Conservation (phyloP, 2,888 invertebrate genomes). For the Teleiodes luculella region DNA sequence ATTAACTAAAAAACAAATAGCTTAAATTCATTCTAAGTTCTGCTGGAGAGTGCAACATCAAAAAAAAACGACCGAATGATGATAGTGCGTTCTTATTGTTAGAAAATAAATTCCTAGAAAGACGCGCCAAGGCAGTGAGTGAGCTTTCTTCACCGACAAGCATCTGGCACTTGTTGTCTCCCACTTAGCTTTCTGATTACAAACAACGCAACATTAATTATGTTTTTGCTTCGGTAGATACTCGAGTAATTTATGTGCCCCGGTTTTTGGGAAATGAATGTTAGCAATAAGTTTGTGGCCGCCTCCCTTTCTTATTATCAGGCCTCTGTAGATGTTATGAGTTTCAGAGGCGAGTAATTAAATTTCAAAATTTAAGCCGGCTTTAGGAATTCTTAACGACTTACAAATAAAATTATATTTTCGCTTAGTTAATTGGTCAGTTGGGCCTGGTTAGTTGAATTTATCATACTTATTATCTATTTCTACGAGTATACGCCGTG, state of each 20-base stretch:
- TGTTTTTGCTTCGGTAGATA: conserved; percentile 66
- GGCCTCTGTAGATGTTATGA: conserved; percentile 23
- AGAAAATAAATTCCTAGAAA: too few relatives aligned
- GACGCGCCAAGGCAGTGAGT: background rate
- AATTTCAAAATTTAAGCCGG: conserved; percentile 13
- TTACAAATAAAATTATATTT: background rate
- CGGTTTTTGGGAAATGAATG: conserved; percentile 58
- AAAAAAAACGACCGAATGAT: too few relatives aligned
- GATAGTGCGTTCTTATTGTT: too few relatives aligned
- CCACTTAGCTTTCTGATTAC: conserved; percentile 63
- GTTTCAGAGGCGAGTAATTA: conserved; percentile 18
- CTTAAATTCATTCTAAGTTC: too few relatives aligned
- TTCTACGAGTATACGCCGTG: too few relatives aligned
- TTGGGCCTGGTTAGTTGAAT: too few relatives aligned
- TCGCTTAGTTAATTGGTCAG: too few relatives aligned
- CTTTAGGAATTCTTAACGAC: background rate
- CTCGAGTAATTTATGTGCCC: conserved; percentile 60
- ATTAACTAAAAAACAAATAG: too few relatives aligned
- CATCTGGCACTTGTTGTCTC: conserved; percentile 47
- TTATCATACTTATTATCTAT: too few relatives aligned
- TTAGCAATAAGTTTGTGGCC: conserved; percentile 55
- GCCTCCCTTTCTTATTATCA: conserved; percentile 34
- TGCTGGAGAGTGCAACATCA: too few relatives aligned
- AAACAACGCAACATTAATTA: conserved; percentile 69
- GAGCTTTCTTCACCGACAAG: conserved; percentile 25